Base-by-base conservation (phyloP, 2,113 vertebrate genomes). In the Globicephala melas region DNA sequence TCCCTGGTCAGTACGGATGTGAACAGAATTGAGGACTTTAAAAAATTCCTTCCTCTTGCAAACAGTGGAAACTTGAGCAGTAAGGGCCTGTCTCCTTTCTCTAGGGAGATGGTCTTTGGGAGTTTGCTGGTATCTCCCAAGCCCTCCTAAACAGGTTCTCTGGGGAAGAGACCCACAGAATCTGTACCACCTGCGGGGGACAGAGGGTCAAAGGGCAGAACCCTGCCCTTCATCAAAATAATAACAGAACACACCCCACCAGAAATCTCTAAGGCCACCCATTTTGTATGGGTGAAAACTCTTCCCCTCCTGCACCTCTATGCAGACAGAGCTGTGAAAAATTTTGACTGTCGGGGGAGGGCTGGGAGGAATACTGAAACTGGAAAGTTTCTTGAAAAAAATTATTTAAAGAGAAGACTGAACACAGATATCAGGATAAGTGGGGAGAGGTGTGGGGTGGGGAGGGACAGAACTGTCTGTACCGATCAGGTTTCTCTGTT, bases 401-500 rank as follows among this genome's bases (percentile, higher is more conserved):
- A 21, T 67, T 6, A 14, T n/a, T 86, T 81, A 18, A 68, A 63
- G 55, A 20, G 28, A 86, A 95, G 55, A 28, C 14, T 53, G 21
- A 74, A 38, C 63, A 21, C 80, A 80, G 81, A 17, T 50, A 44
- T 63, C 74, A 73, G 94, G 73, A 20, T 70, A 55, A 25, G 18
- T 5, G 68, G 65, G 84, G 71, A 50, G 60, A 23, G 25, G 73
- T 28, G 44, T 33, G 67, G 96, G 91, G n/a, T 38, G 76, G 41
- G 55, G 36, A 91, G 14, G 23, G 65, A 10, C 36, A 2, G 96
- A 17, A 76, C 94, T 38, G 47, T 50, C 91, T 93, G 94, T 55
- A 1, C 96, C 0, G 67, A 83, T 95, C 93, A 11, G 84, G 89
- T 97, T 97, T 97, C 97, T 95, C 36, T 31, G 31, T 86, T 81